A percentile compares a stretch with the other conserved stretches of the same genome.
Conservation (phyloP, 2,888 invertebrate genomes). For the Lissonota sp. region DNA sequence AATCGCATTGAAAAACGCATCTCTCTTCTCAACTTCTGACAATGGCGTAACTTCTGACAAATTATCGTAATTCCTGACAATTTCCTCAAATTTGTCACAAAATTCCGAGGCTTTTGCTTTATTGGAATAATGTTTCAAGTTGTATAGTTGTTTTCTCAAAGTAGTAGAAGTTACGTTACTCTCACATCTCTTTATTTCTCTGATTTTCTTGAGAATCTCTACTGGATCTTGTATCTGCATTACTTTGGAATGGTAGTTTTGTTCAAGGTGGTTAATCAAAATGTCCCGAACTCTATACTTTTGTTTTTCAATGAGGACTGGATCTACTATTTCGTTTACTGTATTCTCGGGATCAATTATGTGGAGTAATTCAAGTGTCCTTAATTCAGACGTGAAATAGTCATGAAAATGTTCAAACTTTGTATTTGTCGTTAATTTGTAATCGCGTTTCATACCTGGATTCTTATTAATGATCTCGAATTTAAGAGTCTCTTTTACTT, state of each 20-base stretch:
- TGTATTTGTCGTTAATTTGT: conserved; percentile 29
- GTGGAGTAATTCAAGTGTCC: conserved; percentile 23
- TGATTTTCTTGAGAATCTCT: conserved; percentile 39
- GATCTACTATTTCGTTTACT: conserved; percentile 19
- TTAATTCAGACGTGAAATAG: conserved; percentile 46
- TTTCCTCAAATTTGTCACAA: conserved; percentile 61
- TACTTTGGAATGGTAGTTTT: conserved; percentile 44
- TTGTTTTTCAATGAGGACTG: conserved; percentile 33
- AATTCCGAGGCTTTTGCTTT: conserved; percentile 53
- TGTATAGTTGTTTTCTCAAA: conserved; percentile 39
- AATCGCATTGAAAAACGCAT: conserved; percentile 54
- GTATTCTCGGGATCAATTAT: conserved; percentile 25
- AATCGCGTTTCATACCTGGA: conserved; percentile 29
- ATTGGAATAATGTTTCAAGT: conserved; percentile 24
- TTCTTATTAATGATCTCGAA: conserved; percentile 41
- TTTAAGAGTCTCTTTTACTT: conserved; percentile 35
- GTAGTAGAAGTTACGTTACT: conserved; percentile 38
- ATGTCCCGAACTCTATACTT: conserved; percentile 56
- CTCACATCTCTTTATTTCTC: conserved; percentile 54
- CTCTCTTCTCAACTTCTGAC: conserved; percentile 55
- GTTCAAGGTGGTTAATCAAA: conserved; percentile 50
- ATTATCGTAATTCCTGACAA: conserved; percentile 58
- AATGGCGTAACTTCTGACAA: conserved; percentile 26
- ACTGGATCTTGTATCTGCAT: conserved; percentile 49
- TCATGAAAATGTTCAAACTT: conserved; percentile 50